phyloP scores from a whole-genome alignment of 2,888 invertebrate species.

The Deilephila elpenor region DNA sequence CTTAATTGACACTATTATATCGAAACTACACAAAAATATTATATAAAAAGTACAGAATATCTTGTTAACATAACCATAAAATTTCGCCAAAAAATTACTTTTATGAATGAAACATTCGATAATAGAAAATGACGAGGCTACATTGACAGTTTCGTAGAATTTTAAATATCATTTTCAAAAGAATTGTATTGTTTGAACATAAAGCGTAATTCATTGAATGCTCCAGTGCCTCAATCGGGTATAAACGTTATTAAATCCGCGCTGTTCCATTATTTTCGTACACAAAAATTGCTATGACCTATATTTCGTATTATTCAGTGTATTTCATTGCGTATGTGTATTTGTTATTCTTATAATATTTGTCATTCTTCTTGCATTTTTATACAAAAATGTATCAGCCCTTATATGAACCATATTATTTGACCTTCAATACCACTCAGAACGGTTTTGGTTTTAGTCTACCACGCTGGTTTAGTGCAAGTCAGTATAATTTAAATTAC shows the following conservation, averaged over 20 bases:
- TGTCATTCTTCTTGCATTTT: not conserved
- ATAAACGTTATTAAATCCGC: conserved; percentile 6
- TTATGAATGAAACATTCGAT: not conserved
- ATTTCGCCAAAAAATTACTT: not conserved
- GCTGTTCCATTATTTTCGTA: not conserved
- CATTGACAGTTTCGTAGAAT: conserved; percentile 4
- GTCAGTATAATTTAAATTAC: too few species aligned
- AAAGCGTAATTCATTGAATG: conserved; percentile 10
- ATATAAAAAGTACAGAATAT: too few species aligned
- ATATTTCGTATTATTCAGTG: not conserved
- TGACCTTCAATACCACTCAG: too few species aligned
- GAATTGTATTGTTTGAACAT: conserved; percentile 5
- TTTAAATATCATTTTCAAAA: conserved; percentile 18
- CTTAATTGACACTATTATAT: too few species aligned
- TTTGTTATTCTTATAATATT: not conserved
- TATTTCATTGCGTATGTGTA: not conserved
- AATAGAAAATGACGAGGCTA: not conserved
- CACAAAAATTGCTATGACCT: conserved; percentile 2
- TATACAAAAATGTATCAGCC: too few species aligned
- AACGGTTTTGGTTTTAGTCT: too few species aligned
- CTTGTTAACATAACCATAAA: too few species aligned
- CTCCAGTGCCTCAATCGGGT: not conserved
- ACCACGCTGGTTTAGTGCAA: too few species aligned
- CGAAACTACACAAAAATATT: too few species aligned
- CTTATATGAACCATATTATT: too few species aligned